Evolutionary conservation across 1,140 invertebrate species (phyloP), one percentile per base, ranked within the genome.

Genomic region (Papilio glaucus): DNA sequence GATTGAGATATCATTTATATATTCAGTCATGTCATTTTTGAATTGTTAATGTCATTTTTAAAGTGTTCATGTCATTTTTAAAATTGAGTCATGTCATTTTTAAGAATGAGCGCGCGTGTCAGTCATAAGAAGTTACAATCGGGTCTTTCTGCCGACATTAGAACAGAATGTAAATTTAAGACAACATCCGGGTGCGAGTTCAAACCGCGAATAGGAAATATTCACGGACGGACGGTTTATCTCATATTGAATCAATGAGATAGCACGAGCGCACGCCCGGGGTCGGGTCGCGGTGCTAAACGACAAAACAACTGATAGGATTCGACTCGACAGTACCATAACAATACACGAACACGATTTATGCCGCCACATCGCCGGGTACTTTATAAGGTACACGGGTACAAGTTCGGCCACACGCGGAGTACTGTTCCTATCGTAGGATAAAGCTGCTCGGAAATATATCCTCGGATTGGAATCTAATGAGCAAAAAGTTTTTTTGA

Each of bases 171-270:
- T 83, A 83, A 84, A 83, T 76, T 73, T 63, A 85, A 85, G 84
- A 87, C 82, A 86, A 88, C 87, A 88, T 91, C 86, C 86, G 85
- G 87, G 84, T 86, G 86, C 84, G 74, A 82, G 84, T 85, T 86
- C 85, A 88, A 81, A 74, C 76, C 75, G 75, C 80, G 81, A 84
- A 86, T 86, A 85, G 85, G 83, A 85, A 85, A 88, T 84, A 84
- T 88, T 82, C 79, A 82, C 75, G 83, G 79, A 82, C 75, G 83
- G 79, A 80, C 79, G 81, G 79, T 78, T 77, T 49, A 89, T 89
- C 87, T 89, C 72, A 82, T 79, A 84, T 83, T 73, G 81, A 80
- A 89, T 89, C 87, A 85, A 85, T 85, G 80, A 82, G 80, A 82
- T 84, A 79, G 82, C 83, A 80, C 78, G 72, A 67, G 72, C 80